Conservation (phyloP, 2,797 vertebrate species). For the Pampus argenteus region DNA sequence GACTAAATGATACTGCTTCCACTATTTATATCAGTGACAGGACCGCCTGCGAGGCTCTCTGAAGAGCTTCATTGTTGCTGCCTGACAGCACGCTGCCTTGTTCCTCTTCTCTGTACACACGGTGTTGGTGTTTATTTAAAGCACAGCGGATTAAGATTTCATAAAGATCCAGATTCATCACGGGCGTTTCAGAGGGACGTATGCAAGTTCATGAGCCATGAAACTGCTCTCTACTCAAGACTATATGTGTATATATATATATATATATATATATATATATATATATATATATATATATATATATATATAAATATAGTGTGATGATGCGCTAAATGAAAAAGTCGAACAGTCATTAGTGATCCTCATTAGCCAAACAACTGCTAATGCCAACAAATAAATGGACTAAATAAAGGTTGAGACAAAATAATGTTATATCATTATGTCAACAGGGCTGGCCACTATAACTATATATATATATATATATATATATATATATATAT, state of each 20-base stretch:
- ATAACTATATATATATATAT: not conserved
- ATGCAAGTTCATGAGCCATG: conserved; percentile 75
- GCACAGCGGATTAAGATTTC: conserved; percentile 88
- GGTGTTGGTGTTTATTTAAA: conserved; percentile 89
- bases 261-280: no score
- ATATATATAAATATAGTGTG: no score
- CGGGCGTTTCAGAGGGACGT: conserved; percentile 82
- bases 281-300: no score
- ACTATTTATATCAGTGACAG: conserved; percentile 91
- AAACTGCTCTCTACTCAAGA: conserved; percentile 55
- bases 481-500: not conserved
- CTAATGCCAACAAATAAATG: conserved; percentile 13
- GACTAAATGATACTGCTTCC: conserved; percentile 84
- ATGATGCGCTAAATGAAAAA: conserved; percentile 49
- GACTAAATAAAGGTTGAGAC: no score
- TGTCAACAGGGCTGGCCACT: not conserved
- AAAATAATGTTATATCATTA: no score
- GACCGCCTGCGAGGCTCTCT: conserved; percentile 84
- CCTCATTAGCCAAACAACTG: conserved; percentile 22
- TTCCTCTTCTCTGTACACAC: conserved; percentile 80
- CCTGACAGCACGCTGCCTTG: conserved; percentile 86
- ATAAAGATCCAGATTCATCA: conserved; percentile 86
- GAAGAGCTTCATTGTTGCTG: conserved; percentile 83
- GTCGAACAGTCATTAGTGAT: conserved; percentile 20
- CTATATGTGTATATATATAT: no score